Percentiles rank a stretch among this genome's conserved stretches.
Evolutionary conservation across 2,888 invertebrate genomes (phyloP).

Genomic region (Tetragnatha montana): DNA sequence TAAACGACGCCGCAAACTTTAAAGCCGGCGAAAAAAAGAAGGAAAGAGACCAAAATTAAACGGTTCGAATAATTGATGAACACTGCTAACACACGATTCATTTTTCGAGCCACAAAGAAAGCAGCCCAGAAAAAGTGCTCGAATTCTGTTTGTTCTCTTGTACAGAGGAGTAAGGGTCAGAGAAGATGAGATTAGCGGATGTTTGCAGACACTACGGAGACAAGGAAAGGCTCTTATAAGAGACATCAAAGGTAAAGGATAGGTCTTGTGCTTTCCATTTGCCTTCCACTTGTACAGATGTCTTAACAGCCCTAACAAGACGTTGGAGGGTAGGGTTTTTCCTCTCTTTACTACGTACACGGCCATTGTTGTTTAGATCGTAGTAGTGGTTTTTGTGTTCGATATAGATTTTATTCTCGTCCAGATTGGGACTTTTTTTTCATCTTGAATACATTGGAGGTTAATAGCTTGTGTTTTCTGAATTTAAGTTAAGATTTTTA

Average conservation of each 20-base stretch:
- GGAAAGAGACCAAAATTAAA: constrained; percentile 25
- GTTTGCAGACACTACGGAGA: constrained; percentile 70
- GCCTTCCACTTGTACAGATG: constrained; percentile 70
- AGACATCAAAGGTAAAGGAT: constrained; percentile 69
- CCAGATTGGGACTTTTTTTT: too few relatives aligned
- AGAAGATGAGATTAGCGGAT: constrained; percentile 67
- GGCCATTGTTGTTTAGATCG: neutral
- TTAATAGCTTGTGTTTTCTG: too few relatives aligned
- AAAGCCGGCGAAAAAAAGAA: too few relatives aligned
- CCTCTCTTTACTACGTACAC: constrained; percentile 12
- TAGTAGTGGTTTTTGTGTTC: neutral
- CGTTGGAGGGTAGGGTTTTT: constrained; percentile 22
- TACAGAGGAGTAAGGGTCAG: constrained; percentile 21
- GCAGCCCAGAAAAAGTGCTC: constrained; percentile 8
- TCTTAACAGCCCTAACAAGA: constrained; percentile 65
- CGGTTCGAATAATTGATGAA: constrained; percentile 27
- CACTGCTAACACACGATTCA: constrained; percentile 8
- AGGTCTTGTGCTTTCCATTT: constrained; percentile 65
- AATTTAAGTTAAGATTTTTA: too few relatives aligned
- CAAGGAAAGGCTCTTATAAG: constrained; percentile 69
- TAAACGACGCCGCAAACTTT: too few relatives aligned
- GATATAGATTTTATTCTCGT: too few relatives aligned
- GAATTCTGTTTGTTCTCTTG: constrained; percentile 65
- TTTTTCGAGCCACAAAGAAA: constrained; percentile 12
- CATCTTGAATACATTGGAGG: too few relatives aligned